phyloP scores from a whole-genome alignment of 2,797 vertebrate genomes.

The Vultur gryphus region DNA sequence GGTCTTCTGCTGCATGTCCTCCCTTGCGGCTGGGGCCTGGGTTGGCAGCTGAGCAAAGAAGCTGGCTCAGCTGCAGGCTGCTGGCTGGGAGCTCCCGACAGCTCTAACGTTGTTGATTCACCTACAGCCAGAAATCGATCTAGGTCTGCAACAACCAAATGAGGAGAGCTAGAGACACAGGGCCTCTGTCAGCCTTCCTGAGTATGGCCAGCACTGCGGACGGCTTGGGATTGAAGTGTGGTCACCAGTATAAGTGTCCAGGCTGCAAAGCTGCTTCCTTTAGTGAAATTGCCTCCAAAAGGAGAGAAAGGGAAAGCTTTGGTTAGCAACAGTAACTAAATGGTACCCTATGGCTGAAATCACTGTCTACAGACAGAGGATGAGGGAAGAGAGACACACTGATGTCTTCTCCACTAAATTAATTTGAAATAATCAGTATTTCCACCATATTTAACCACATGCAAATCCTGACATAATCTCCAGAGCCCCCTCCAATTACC shows the following conservation, averaged over 20 bases:
- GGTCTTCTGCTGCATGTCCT: background rate
- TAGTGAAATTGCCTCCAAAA: background rate
- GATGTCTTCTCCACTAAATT: background rate
- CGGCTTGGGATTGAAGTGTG: background rate
- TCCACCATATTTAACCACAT: background rate
- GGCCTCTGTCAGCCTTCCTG: background rate
- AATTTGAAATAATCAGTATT: background rate
- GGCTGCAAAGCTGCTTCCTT: background rate
- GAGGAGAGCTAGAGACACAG: background rate
- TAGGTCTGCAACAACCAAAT: background rate
- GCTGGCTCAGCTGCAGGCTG: background rate
- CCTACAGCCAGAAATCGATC: background rate
- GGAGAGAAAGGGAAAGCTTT: background rate
- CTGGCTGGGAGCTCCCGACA: background rate
- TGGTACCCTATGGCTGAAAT: background rate
- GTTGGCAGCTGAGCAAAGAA: background rate
- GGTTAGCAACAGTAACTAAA: background rate
- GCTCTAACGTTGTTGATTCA: background rate
- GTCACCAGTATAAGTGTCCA: background rate
- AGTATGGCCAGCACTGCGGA: background rate
- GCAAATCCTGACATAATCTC: background rate
- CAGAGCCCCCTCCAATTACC: background rate
- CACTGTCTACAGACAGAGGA: background rate
- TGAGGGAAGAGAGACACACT: background rate
- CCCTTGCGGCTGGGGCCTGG: background rate